Conservation (phyloP, 2,797 vertebrate genomes). For the Galagoides demidoff region DNA sequence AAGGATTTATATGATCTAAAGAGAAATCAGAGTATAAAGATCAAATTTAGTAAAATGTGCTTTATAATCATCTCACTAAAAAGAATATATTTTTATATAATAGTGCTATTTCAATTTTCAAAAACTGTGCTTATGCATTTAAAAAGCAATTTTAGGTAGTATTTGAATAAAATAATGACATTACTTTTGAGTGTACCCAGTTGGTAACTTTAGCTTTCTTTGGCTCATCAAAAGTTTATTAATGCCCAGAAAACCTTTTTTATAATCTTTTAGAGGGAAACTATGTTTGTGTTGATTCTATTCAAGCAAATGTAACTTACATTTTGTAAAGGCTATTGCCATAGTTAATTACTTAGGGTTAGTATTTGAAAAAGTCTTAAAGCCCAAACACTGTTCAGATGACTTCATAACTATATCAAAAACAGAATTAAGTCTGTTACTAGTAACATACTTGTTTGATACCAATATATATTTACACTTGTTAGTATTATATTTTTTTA, state of each 20-base stretch:
- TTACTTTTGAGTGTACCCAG: neutral
- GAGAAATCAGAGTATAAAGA: neutral
- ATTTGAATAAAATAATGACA: neutral
- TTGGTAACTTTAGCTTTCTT: neutral
- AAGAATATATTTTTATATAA: neutral
- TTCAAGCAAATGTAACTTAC: neutral
- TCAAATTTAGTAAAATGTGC: neutral
- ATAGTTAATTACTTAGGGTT: neutral
- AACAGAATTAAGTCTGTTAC: neutral
- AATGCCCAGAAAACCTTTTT: neutral
- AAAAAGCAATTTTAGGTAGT: neutral
- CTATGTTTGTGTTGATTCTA: neutral
- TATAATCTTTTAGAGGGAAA: neutral
- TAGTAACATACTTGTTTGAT: neutral
- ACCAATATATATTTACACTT: neutral
- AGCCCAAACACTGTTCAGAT: neutral
- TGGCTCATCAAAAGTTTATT: neutral
- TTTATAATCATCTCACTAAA: constrained; percentile 6
- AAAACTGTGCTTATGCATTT: neutral
- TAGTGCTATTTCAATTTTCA: neutral
- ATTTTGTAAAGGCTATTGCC: neutral
- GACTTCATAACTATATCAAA: neutral
- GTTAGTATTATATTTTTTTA: neutral
- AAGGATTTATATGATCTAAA: no score
- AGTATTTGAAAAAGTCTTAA: neutral